A percentile compares a stretch with the other conserved stretches of the same genome.
These are phyloP conservation scores for Ara ararauna DNA, from an alignment of 2,797 vertebrate species.

Conservation along the genomic window DNA sequence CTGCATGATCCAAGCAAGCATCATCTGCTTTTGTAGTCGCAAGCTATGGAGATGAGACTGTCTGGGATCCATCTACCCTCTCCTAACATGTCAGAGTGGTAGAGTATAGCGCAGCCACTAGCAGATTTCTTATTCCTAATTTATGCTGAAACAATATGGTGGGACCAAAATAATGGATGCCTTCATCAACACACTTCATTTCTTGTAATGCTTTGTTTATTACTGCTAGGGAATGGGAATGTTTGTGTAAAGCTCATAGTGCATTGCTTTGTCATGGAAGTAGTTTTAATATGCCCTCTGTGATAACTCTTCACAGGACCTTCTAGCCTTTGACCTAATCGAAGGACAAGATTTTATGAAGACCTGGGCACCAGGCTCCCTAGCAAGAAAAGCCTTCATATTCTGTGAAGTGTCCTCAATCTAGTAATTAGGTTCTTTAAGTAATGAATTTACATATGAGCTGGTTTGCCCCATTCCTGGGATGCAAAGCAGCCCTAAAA, in stretches of 20 bases:
- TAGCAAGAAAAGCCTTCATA: not conserved
- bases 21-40: not conserved
- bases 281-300: not conserved
- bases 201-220: not conserved
- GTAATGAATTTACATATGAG: not conserved
- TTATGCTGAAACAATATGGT: not conserved
- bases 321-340: not conserved
- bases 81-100: not conserved
- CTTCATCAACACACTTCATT: not conserved
- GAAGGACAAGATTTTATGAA: not conserved
- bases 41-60: not conserved
- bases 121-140: not conserved
- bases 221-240: not conserved
- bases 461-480: not conserved
- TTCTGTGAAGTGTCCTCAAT: not conserved
- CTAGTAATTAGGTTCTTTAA: not conserved
- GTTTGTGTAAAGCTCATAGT: not conserved
- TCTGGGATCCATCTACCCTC: slow-evolving; percentile 3
- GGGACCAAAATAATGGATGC: not conserved
- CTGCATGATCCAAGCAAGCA: not conserved
- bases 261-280: not conserved
- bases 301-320: not conserved
- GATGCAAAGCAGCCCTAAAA: not conserved
- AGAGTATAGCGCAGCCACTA: not conserved
- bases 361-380: not conserved